Evolutionary conservation across 2,797 vertebrate species (phyloP).

Genomic region (Crenuchus spilurus): DNA sequence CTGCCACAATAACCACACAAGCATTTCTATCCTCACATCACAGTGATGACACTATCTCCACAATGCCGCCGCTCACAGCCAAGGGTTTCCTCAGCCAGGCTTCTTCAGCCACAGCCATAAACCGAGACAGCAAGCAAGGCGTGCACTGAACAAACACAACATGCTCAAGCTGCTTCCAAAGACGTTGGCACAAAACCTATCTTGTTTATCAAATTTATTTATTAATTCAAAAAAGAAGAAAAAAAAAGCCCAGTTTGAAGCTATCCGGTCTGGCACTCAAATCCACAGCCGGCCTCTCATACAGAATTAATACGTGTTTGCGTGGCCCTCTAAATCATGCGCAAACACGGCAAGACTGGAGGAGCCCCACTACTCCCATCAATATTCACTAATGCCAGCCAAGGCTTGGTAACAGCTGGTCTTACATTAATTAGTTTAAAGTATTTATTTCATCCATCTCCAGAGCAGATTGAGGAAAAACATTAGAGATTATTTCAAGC

Average conservation of each 20-base stretch:
- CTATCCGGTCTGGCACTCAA: slow-evolving; percentile 39
- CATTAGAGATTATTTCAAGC: slow-evolving; percentile 99
- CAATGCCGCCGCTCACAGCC: slow-evolving; percentile 52
- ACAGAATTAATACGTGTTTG: slow-evolving; percentile 95
- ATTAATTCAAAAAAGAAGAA: slow-evolving; percentile 16
- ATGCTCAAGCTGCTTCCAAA: slow-evolving; percentile 1
- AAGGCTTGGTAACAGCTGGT: slow-evolving; percentile 99
- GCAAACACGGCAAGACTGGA: slow-evolving; percentile 94
- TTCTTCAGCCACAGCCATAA: too few relatives aligned
- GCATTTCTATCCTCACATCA: slow-evolving; percentile 79
- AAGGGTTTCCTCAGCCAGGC: slow-evolving; percentile 5
- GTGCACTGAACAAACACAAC: slow-evolving; percentile 4
- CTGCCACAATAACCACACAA: slow-evolving; percentile 45
- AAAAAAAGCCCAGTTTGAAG: slow-evolving; percentile 5
- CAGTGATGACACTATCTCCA: slow-evolving; percentile 74
- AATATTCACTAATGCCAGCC: slow-evolving; percentile 99
- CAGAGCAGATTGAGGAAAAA: slow-evolving; percentile 99
- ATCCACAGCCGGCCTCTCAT: slow-evolving; percentile 77
- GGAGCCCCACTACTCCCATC: slow-evolving; percentile 93
- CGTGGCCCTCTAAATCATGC: slow-evolving; percentile 96
- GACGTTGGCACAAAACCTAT: slow-evolving; percentile 7
- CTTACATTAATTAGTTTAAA: slow-evolving; percentile 99
- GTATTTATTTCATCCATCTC: slow-evolving; percentile 99
- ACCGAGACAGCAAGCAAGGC: too few relatives aligned
- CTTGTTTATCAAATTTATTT: slow-evolving; percentile 36